These are phyloP conservation scores for Microplitis deprimator DNA, from an alignment of 2,888 invertebrate genomes.

Conservation along the genomic window DNA sequence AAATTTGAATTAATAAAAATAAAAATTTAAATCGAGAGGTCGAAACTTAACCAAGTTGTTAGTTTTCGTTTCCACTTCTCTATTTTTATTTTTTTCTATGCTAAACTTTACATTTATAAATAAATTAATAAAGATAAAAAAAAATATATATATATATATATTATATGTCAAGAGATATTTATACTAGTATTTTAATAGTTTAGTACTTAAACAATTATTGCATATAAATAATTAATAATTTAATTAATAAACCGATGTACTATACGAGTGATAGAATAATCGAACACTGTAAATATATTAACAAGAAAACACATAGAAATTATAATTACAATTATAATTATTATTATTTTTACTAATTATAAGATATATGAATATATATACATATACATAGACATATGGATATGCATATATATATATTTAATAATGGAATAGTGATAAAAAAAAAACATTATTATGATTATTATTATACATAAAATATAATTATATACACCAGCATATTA, in stretches of 20 bases:
- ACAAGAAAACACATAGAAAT: conserved; percentile 61
- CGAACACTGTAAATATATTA: conserved; percentile 65
- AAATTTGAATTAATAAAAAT: conserved; percentile 45
- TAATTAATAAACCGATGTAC: conserved; percentile 46
- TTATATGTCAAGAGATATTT: conserved; percentile 69
- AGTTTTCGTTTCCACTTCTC: conserved; percentile 55
- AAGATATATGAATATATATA: conserved; percentile 54
- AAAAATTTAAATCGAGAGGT: conserved; percentile 50
- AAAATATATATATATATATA: conserved; percentile 55
- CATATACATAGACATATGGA: too few relatives aligned
- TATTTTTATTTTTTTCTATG: conserved; percentile 53
- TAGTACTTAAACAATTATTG: conserved; percentile 63
- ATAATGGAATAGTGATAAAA: conserved; percentile 61
- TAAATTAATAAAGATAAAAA: conserved; percentile 54
- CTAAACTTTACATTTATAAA: conserved; percentile 63
- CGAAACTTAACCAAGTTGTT: conserved; percentile 45
- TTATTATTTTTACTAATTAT: conserved; percentile 47
- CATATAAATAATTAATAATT: conserved; percentile 48
- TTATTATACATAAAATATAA: conserved; percentile 49
- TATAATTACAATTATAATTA: conserved; percentile 51
- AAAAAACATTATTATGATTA: conserved; percentile 18
- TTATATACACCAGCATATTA: conserved; percentile 68
- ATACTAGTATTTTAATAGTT: conserved; percentile 71
- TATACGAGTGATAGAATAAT: conserved; percentile 49
- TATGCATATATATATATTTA: conserved; percentile 54